Conservation (phyloP, 2,888 invertebrate species). For the Tipula vernalis region DNA sequence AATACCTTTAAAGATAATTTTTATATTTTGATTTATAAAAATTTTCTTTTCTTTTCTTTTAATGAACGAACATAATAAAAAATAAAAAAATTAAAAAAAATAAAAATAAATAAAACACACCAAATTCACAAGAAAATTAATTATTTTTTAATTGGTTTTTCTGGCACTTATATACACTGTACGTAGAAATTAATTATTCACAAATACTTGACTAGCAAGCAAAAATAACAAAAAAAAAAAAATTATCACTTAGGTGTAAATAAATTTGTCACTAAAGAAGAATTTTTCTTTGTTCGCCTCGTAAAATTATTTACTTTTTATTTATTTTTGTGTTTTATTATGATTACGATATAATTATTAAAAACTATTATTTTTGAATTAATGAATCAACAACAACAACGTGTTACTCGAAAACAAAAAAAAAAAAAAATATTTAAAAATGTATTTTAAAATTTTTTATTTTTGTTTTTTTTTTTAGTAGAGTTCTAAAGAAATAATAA, state of each 20-base stretch:
- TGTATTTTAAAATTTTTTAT: neutral
- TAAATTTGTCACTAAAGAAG: neutral
- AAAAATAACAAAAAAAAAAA: neutral
- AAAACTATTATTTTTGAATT: neutral
- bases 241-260: constrained; percentile 4
- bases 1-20: neutral
- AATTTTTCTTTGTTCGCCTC: neutral
- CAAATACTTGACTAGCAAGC: neutral
- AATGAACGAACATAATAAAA: constrained; percentile 6
- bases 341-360: neutral
- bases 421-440: neutral
- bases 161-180: neutral
- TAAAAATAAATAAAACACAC: neutral
- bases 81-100: no score
- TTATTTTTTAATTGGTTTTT: neutral
- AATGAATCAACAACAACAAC: neutral
- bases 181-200: neutral
- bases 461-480: neutral
- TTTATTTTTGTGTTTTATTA: neutral
- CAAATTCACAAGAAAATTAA: neutral
- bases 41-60: neutral
- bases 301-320: neutral
- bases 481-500: constrained; percentile 5
- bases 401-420: neutral
- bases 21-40: neutral